These are phyloP conservation scores for Morpho achilles DNA, from an alignment of 2,888 invertebrate genomes.

Conservation along the genomic window DNA sequence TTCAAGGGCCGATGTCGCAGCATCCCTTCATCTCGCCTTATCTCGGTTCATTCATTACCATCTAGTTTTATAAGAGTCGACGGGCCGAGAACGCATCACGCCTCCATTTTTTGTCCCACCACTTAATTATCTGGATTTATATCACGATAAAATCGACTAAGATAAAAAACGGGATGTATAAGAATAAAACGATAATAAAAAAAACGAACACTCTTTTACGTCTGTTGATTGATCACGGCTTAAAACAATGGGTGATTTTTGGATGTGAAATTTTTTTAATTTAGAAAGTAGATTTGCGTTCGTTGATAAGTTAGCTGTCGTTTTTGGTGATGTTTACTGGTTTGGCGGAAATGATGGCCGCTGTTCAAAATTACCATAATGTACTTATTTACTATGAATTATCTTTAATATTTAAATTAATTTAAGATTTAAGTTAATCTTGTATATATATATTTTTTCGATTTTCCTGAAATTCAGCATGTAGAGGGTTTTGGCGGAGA, in stretches of 20 bases:
- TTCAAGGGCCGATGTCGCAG: constrained; percentile 58
- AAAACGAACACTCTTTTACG: constrained; percentile 35
- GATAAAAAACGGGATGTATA: constrained; percentile 36
- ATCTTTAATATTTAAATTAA: too few species aligned
- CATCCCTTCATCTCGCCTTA: constrained; percentile 67
- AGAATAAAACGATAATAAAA: constrained; percentile 34
- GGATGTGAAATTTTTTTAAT: constrained; percentile 5
- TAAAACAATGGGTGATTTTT: constrained; percentile 27
- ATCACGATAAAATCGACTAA: constrained; percentile 66
- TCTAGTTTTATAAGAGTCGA: constrained; percentile 75
- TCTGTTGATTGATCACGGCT: constrained; percentile 36
- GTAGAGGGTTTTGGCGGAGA: too few species aligned
- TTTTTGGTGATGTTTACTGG: neutral
- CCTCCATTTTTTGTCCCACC: constrained; percentile 77
- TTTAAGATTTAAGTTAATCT: too few species aligned
- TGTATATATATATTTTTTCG: too few species aligned
- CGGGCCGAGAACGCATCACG: constrained; percentile 73
- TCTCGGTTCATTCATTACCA: constrained; percentile 77
- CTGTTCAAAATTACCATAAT: too few species aligned
- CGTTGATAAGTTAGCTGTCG: constrained; percentile 5
- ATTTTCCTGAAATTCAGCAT: too few species aligned
- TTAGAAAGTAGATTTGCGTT: constrained; percentile 14
- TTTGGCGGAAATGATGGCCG: too few species aligned
- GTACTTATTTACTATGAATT: too few species aligned
- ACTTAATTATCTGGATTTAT: constrained; percentile 77